These are phyloP conservation scores for Acanthis flammea DNA, from an alignment of 2,797 vertebrate genomes.

Conservation along the genomic window DNA sequence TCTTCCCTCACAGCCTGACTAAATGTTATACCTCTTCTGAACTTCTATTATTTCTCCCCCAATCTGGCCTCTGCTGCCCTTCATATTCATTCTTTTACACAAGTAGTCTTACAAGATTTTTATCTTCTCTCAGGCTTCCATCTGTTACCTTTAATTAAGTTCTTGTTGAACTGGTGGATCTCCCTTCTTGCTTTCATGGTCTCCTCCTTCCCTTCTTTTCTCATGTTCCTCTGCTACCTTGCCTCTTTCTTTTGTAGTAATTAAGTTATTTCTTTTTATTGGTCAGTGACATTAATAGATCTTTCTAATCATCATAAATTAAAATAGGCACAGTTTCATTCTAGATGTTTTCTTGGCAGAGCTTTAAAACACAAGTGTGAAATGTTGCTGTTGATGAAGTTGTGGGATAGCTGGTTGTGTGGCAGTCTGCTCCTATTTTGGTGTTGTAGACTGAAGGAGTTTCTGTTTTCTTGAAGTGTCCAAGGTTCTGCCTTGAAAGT, in stretches of 20 bases:
- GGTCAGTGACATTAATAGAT: not conserved
- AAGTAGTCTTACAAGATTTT: not conserved
- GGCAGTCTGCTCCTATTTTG: not conserved
- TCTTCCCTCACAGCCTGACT: not conserved
- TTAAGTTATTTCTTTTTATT: not conserved
- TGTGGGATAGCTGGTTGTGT: not conserved
- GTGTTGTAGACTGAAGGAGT: not conserved
- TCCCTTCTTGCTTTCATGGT: not conserved
- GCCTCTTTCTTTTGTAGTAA: not conserved
- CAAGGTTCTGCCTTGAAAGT: not conserved
- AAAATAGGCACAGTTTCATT: not conserved
- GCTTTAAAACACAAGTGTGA: not conserved
- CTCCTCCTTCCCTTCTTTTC: not conserved
- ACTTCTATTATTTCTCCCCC: not conserved
- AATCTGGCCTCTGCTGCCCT: not conserved
- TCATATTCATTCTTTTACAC: not conserved
- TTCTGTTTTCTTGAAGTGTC: not conserved
- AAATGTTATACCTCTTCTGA: not conserved
- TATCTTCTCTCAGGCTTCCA: not conserved
- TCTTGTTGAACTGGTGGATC: not conserved
- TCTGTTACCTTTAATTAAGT: conserved; percentile 16
- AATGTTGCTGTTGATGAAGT: not conserved
- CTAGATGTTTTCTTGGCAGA: not conserved
- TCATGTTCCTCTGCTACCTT: not conserved
- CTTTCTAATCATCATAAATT: not conserved